These are phyloP conservation scores for Macropus fuliginosus DNA, from an alignment of 2,797 vertebrate species.

Conservation along the genomic window DNA sequence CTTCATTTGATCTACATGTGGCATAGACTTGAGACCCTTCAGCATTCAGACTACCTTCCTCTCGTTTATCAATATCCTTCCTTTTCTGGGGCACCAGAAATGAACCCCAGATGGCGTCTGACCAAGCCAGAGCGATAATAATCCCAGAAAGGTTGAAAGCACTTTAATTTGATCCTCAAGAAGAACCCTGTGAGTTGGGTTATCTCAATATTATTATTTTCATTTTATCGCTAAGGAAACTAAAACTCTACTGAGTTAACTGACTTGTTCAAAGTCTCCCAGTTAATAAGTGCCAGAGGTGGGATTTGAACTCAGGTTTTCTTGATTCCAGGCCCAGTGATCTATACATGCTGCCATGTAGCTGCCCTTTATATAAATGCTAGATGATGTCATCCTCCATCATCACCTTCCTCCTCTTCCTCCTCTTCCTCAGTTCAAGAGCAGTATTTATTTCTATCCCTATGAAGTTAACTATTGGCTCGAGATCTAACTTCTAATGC, in stretches of 20 bases:
- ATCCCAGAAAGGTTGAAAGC: background rate
- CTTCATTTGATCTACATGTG: background rate
- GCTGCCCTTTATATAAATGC: background rate
- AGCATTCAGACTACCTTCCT: background rate
- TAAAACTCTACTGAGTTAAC: background rate
- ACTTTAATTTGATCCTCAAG: background rate
- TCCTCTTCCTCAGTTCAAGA: background rate
- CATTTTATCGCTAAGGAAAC: background rate
- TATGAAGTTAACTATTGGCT: background rate
- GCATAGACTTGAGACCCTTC: background rate
- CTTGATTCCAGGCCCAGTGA: background rate
- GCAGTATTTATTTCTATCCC: background rate
- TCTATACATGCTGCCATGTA: background rate
- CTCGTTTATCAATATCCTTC: background rate
- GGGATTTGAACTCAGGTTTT: background rate
- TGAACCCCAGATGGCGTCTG: background rate
- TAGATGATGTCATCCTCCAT: background rate
- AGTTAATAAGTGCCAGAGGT: background rate
- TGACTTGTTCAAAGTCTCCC: background rate
- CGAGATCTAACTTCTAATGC: background rate
- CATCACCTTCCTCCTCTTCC: background rate
- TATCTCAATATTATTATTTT: background rate
- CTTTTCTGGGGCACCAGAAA: background rate
- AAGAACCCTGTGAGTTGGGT: background rate
- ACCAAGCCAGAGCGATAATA: background rate